Percentiles rank a stretch among this genome's conserved stretches.
These are phyloP conservation scores for Eurystomus glaucurus DNA, from an alignment of 2,797 vertebrate genomes.

Conservation along the genomic window DNA sequence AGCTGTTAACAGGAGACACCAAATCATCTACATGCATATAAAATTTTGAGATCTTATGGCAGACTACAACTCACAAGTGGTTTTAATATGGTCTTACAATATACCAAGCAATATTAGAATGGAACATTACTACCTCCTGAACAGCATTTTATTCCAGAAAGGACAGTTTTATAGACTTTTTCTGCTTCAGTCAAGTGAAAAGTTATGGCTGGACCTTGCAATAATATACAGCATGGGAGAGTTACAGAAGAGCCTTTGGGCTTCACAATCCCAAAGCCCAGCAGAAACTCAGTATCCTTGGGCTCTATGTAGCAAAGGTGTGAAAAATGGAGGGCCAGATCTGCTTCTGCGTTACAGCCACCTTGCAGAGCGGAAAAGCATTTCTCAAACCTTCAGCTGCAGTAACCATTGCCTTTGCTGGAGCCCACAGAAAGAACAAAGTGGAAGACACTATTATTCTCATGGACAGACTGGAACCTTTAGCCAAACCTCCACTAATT, in stretches of 20 bases:
- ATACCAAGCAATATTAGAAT: not conserved
- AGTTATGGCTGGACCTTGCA: not conserved
- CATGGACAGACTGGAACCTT: not conserved
- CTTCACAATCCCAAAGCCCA: not conserved
- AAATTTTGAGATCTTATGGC: not conserved
- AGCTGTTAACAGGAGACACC: not conserved
- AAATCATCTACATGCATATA: not conserved
- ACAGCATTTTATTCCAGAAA: not conserved
- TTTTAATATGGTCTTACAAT: not conserved
- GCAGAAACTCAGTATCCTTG: not conserved
- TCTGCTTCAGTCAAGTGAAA: constrained; percentile 11
- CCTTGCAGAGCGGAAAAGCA: not conserved
- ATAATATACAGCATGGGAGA: not conserved
- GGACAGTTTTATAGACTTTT: constrained; percentile 1
- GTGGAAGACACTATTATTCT: fast-evolving
- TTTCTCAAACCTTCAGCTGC: not conserved
- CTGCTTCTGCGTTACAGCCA: not conserved
- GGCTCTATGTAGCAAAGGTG: not conserved
- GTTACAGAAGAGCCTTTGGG: not conserved
- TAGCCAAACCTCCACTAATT: not conserved
- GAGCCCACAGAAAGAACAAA: not conserved
- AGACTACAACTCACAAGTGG: not conserved
- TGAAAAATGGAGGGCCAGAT: not conserved
- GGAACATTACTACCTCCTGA: not conserved
- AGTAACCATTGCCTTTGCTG: not conserved